Percentiles rank a stretch among this genome's conserved stretches.
These are phyloP conservation scores for Muschampia plurimacula DNA, from an alignment of 2,888 invertebrate species.

Conservation along the genomic window DNA sequence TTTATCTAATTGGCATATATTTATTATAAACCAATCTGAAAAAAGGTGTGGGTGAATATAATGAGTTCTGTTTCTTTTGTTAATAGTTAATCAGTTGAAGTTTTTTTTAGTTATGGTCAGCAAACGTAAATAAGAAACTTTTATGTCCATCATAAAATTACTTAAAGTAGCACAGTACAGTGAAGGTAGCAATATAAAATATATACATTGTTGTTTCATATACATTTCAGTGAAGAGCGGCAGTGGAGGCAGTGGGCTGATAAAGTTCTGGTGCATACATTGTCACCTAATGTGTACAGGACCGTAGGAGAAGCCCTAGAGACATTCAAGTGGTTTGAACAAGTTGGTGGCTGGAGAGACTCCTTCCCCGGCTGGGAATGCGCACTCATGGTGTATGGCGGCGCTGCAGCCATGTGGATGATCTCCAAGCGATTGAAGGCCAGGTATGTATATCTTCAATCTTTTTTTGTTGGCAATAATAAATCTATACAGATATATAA, in stretches of 20 bases:
- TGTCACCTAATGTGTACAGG: slow-evolving; percentile 99
- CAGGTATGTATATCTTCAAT: slow-evolving; percentile 74
- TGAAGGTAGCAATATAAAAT: too few species aligned
- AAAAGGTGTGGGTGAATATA: too few species aligned
- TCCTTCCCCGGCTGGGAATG: slow-evolving; percentile 95
- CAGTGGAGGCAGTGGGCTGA: slow-evolving; percentile 99
- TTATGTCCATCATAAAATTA: too few species aligned
- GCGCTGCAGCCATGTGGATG: slow-evolving; percentile 97
- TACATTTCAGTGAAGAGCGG: slow-evolving; percentile 91
- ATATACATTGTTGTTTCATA: slow-evolving; percentile 43
- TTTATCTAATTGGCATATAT: too few species aligned
- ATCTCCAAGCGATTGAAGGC: slow-evolving; percentile 95
- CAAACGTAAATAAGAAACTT: too few species aligned
- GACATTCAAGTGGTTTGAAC: slow-evolving; percentile 97
- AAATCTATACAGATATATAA: too few species aligned
- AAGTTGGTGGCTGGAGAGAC: slow-evolving; percentile 96
- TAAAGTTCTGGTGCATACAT: slow-evolving; percentile 93
- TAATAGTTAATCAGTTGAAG: too few species aligned
- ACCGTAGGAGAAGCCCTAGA: slow-evolving; percentile 93
- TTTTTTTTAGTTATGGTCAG: too few species aligned
- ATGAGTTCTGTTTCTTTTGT: too few species aligned
- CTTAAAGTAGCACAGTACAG: too few species aligned
- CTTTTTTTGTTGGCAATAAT: background rate
- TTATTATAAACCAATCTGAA: too few species aligned
- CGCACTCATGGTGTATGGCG: slow-evolving; percentile 94